Evolutionary conservation across 2,797 vertebrate genomes (phyloP), one percentile per base, ranked within the genome.

Genomic region (Melanotaenia maccullochi): DNA sequence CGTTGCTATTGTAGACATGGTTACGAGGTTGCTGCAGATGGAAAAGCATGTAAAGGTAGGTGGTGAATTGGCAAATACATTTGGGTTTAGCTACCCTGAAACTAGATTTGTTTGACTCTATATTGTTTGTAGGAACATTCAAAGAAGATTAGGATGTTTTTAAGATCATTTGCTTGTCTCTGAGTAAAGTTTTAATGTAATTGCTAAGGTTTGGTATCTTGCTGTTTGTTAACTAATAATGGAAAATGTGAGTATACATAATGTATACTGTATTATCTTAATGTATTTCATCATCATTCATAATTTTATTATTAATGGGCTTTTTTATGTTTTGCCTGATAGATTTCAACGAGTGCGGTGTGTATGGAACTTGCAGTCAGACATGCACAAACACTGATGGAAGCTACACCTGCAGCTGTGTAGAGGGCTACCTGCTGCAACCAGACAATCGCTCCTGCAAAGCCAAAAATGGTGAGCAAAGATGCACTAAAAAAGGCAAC

Each of bases 401-500:
- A 71, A 96, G 96, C 85, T 97, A 97, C 93, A 94, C 83, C 0
- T 99, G 98, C 73, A 96, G 96, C 88, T 99, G 98, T 38, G 97
- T 99, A 0, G 98, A 99, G 81, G 98, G 96, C 0, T 99, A 99
- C 82, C 95, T 99, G 77, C 84, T 96, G 68, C 98, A 99, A 87
- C 97, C 97, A 0, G 98, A 99, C 84, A 97, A 97, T 92, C 96
- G 97, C 49, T 99, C 97, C 72, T 99, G 98, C 94, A 99, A 99
- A 91, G 98, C 97, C 77, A 99, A 99, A 93, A 99, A 99, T 0
- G 97, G 98, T 99, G 90, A 88, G 92, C 49, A 58, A 52, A 71
- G 16, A 60, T 51, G 47, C 32, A 25, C 18, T 22, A 38, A 20
- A 56, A 35, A 64, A 6, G 9, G 3, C 12, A 51, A 6, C 18